Evolutionary conservation across 1,140 invertebrate species (phyloP).

Genomic region (Habropoda laboriosa): DNA sequence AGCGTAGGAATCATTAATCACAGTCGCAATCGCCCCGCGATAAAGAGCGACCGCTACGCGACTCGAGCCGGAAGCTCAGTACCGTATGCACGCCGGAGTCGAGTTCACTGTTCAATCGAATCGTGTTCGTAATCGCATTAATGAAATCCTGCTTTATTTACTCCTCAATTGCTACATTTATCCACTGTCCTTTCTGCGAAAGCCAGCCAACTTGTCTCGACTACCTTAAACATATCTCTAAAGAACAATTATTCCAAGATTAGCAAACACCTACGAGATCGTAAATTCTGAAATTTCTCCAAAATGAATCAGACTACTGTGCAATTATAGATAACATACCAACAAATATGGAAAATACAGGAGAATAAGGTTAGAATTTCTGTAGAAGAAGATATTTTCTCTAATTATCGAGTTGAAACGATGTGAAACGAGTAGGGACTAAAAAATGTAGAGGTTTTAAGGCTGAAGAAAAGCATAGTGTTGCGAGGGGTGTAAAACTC

Average conservation of each 20-base stretch:
- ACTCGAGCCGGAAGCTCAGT: conserved; percentile 19
- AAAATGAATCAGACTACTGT: too few relatives aligned
- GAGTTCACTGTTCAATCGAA: conserved; percentile 7
- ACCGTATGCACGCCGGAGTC: conserved; percentile 14
- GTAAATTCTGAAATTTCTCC: too few relatives aligned
- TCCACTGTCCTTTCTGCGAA: too few relatives aligned
- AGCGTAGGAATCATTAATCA: conserved; percentile 20
- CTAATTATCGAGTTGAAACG: too few relatives aligned
- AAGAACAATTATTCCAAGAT: background rate
- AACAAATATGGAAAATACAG: too few relatives aligned
- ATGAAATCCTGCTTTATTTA: background rate
- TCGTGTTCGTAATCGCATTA: conserved; percentile 15
- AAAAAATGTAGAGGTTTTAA: background rate
- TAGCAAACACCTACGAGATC: too few relatives aligned
- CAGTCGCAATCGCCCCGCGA: conserved; percentile 8
- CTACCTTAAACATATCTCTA: background rate
- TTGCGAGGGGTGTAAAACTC: background rate
- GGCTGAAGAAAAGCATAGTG: background rate
- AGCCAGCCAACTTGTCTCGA: too few relatives aligned
- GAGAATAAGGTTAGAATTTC: too few relatives aligned
- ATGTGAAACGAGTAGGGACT: background rate
- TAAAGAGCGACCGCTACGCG: conserved; percentile 24
- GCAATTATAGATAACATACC: too few relatives aligned
- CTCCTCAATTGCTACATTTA: background rate
- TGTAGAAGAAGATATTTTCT: too few relatives aligned